Conservation (phyloP, 2,888 invertebrate species). For the Lithophane socia region DNA sequence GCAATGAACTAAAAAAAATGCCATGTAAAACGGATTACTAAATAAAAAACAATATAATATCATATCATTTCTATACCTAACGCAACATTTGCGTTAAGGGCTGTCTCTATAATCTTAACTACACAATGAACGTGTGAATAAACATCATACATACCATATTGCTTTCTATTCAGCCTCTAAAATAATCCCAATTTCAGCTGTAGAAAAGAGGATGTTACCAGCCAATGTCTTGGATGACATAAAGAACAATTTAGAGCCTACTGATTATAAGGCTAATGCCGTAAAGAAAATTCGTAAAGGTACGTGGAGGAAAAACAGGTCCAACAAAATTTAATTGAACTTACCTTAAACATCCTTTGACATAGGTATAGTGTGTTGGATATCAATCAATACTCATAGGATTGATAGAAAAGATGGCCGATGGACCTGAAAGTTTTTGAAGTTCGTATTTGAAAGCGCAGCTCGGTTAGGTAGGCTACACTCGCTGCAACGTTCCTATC, state of each 20-base stretch:
- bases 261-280: conserved; percentile 15
- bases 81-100: neutral
- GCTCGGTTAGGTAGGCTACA: neutral
- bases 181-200: conserved; percentile 20
- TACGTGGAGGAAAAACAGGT: neutral
- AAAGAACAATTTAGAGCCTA: conserved; percentile 24
- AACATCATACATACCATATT: neutral
- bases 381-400: too few species aligned
- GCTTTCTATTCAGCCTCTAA: neutral
- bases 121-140: neutral
- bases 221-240: conserved; percentile 16
- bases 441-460: neutral
- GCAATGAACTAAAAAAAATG: too few species aligned
- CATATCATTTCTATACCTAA: too few species aligned
- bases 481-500: too few species aligned
- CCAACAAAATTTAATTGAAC: neutral
- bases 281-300: conserved; percentile 35
- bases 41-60: too few species aligned
- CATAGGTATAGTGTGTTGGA: neutral
- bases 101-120: neutral
- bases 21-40: too few species aligned
- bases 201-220: conserved; percentile 31
- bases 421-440: too few species aligned
- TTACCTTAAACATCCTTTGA: too few species aligned
- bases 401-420: neutral